phyloP scores from a whole-genome alignment of 2,113 vertebrate species.

The Callospermophilus lateralis region DNA sequence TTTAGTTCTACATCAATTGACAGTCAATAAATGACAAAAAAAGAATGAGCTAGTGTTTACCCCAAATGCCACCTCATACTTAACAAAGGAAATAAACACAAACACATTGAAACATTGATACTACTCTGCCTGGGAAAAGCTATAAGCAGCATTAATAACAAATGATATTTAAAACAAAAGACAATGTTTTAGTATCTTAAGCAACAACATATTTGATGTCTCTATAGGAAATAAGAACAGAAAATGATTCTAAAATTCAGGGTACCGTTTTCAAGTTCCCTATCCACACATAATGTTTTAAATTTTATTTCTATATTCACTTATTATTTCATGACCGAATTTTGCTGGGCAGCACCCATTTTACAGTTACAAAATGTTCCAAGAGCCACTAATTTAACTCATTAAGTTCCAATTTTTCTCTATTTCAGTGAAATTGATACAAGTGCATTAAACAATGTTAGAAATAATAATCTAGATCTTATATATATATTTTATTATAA shows the following conservation, averaged over 20 bases:
- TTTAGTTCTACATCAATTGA: slow-evolving; percentile 54
- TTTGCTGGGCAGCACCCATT: slow-evolving; percentile 40
- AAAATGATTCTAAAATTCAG: not conserved
- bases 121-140: slow-evolving; percentile 54
- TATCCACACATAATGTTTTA: slow-evolving; percentile 34
- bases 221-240: slow-evolving; percentile 32
- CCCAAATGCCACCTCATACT: not conserved
- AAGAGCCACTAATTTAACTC: slow-evolving; percentile 45
- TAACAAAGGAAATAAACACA: slow-evolving; percentile 37
- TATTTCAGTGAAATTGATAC: no score
- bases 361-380: slow-evolving; percentile 49
- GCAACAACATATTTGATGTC: not conserved
- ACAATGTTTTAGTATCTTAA: slow-evolving; percentile 30
- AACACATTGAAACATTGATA: not conserved
- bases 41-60: slow-evolving; percentile 20
- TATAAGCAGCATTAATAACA: not conserved
- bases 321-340: slow-evolving; percentile 60
- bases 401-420: no score
- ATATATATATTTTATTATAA: no score
- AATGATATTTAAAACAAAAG: slow-evolving; percentile 61
- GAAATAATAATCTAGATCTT: no score
- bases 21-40: slow-evolving; percentile 57
- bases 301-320: slow-evolving; percentile 11
- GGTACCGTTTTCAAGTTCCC: slow-evolving; percentile 1
- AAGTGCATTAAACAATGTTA: no score